A percentile compares a stretch with the other conserved stretches of the same genome.
phyloP scores from a whole-genome alignment of 1,140 invertebrate species.

The Tetragonula clypearis region DNA sequence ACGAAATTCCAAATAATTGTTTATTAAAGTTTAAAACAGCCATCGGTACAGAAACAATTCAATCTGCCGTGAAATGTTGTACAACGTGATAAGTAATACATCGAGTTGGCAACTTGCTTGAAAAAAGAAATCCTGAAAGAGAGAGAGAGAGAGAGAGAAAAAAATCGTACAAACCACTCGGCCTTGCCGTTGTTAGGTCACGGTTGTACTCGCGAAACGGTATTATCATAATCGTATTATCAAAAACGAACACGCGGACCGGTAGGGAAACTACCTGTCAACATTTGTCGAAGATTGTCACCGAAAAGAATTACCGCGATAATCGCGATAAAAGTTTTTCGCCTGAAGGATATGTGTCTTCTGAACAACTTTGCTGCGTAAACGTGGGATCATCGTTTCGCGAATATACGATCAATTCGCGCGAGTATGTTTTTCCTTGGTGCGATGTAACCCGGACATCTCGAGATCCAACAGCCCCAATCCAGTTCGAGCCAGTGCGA shows the following conservation, averaged over 20 bases:
- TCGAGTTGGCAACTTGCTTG: too few species aligned
- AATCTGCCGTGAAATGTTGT: too few species aligned
- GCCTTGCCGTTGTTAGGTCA: too few species aligned
- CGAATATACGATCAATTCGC: conserved; percentile 34
- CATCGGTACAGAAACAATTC: too few species aligned
- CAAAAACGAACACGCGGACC: neutral
- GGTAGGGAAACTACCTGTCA: neutral
- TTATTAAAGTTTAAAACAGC: too few species aligned
- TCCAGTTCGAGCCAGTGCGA: conserved; percentile 78
- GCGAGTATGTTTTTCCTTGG: conserved; percentile 32
- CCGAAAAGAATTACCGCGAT: neutral
- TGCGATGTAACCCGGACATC: conserved; percentile 58
- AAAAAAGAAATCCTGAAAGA: too few species aligned
- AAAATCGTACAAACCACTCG: neutral
- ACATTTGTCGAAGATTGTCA: neutral
- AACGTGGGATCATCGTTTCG: conserved; percentile 48
- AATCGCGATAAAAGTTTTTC: neutral
- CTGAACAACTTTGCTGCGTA: neutral
- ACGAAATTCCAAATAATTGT: too few species aligned
- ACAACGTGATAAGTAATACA: too few species aligned
- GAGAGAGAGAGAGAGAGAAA: neutral
- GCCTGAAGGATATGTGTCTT: neutral
- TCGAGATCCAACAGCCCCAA: conserved; percentile 75
- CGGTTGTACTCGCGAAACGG: neutral
- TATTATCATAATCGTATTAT: neutral